A percentile compares a stretch with the other conserved stretches of the same genome.
phyloP scores from a whole-genome alignment of 2,888 invertebrate genomes.

The Cecidostiba fungosa region DNA sequence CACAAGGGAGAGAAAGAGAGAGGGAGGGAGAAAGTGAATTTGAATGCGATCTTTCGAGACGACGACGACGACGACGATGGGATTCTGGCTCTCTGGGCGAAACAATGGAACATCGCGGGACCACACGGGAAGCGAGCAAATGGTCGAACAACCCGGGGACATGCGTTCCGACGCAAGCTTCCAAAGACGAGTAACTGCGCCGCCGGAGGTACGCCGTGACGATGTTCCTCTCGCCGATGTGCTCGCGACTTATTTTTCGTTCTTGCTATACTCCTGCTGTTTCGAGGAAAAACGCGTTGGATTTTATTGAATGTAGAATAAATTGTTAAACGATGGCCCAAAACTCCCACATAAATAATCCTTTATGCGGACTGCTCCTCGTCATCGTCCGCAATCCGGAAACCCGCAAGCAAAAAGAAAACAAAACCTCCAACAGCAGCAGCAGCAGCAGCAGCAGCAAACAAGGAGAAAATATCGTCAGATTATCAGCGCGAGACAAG shows the following conservation, averaged over 20 bases:
- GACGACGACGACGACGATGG: conserved; percentile 43
- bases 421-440: not conserved
- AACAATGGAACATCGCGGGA: conserved; percentile 80
- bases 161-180: conserved; percentile 77
- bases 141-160: conserved; percentile 80
- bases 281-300: not conserved
- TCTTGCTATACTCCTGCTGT: not conserved
- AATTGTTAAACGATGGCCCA: not conserved
- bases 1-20: conserved; percentile 67
- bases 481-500: conserved; percentile 55
- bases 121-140: conserved; percentile 80
- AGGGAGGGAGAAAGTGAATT: conserved; percentile 73
- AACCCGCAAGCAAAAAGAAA: conserved; percentile 6
- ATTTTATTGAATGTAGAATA: no score
- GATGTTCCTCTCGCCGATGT: not conserved
- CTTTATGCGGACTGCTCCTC: not conserved
- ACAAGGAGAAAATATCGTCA: conserved; percentile 55
- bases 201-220: conserved; percentile 11
- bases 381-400: not conserved
- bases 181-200: conserved; percentile 24
- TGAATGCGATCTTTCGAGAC: conserved; percentile 74
- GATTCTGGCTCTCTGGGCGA: conserved; percentile 58
- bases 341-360: not conserved
- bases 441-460: conserved; percentile 5
- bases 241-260: not conserved